Evolutionary conservation across 1,140 invertebrate species (phyloP).

Genomic region (Zaprionus ghesquierei): DNA sequence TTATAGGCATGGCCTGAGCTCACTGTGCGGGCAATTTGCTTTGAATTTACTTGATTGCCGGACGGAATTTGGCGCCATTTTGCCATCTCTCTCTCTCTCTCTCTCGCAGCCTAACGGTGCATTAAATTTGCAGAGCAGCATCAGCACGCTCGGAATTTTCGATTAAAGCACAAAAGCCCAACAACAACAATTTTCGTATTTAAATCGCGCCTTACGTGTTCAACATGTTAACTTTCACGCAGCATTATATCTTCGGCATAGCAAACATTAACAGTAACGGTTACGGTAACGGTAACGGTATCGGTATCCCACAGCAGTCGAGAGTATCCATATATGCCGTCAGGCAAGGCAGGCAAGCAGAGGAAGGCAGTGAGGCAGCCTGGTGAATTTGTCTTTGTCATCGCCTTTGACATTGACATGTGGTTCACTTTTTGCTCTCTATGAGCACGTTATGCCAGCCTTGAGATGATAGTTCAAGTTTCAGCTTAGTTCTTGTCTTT

Average conservation of each 20-base stretch:
- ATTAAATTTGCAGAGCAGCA: constrained; percentile 57
- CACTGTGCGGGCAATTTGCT: constrained; percentile 76
- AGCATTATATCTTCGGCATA: constrained; percentile 18
- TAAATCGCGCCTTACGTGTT: constrained; percentile 39
- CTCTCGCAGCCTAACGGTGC: constrained; percentile 21
- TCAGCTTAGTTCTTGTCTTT: not conserved
- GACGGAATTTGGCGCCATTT: constrained; percentile 75
- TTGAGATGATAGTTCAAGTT: constrained; percentile 13
- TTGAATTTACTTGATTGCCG: constrained; percentile 79
- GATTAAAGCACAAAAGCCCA: constrained; percentile 42
- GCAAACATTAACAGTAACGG: not conserved
- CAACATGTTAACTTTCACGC: not conserved
- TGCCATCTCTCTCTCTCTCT: constrained; percentile 14
- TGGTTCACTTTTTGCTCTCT: constrained; percentile 44
- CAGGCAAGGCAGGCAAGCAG: not conserved
- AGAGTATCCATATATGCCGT: not conserved
- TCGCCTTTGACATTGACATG: constrained; percentile 76
- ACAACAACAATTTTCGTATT: constrained; percentile 52
- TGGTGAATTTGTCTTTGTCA: constrained; percentile 72
- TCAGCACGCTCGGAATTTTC: constrained; percentile 53
- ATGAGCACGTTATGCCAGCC: constrained; percentile 9
- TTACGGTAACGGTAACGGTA: constrained; percentile 1
- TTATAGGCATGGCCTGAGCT: constrained; percentile 39
- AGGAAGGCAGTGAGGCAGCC: too few relatives aligned
- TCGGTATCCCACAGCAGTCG: not conserved